Conservation (phyloP, 2,888 invertebrate species). For the Nephrotoma appendiculata region DNA sequence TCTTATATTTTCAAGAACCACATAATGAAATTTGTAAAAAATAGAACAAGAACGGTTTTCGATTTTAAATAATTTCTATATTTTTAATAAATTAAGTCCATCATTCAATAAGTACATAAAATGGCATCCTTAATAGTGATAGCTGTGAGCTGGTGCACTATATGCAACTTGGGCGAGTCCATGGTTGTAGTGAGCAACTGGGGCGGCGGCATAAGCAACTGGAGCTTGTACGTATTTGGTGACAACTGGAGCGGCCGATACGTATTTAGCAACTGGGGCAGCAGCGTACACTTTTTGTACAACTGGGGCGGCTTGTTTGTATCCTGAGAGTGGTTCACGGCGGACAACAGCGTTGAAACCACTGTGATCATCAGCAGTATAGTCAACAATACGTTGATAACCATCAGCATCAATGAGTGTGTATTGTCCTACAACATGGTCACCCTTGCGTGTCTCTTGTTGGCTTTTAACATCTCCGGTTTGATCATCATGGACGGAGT, state of each 20-base stretch:
- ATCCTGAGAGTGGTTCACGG: conserved; percentile 34
- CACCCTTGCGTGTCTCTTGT: conserved; percentile 37
- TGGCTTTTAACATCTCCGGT: conserved; percentile 39
- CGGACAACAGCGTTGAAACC: conserved; percentile 41
- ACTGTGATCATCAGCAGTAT: conserved; percentile 37
- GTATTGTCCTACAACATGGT: conserved; percentile 38
- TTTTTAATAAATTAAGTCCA: conserved; percentile 7
- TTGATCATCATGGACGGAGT: conserved; percentile 35
- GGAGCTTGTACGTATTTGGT: conserved; percentile 13
- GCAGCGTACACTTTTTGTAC: conserved; percentile 15
- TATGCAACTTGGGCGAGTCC: conserved; percentile 16
- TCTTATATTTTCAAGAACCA: no score
- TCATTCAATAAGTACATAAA: background rate
- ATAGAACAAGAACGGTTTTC: no score
- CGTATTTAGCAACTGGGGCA: conserved; percentile 21
- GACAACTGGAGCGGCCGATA: conserved; percentile 12
- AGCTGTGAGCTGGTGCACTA: conserved; percentile 13
- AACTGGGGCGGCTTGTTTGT: conserved; percentile 16
- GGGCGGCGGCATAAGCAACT: conserved; percentile 19
- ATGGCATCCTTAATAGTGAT: conserved; percentile 13
- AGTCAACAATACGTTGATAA: conserved; percentile 37
- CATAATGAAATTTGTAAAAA: no score
- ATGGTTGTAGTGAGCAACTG: conserved; percentile 14
- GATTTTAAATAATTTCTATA: conserved; percentile 3
- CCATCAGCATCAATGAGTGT: conserved; percentile 39